These are phyloP conservation scores for Thripadectes ignobilis DNA, from an alignment of 2,797 vertebrate species.

Conservation along the genomic window DNA sequence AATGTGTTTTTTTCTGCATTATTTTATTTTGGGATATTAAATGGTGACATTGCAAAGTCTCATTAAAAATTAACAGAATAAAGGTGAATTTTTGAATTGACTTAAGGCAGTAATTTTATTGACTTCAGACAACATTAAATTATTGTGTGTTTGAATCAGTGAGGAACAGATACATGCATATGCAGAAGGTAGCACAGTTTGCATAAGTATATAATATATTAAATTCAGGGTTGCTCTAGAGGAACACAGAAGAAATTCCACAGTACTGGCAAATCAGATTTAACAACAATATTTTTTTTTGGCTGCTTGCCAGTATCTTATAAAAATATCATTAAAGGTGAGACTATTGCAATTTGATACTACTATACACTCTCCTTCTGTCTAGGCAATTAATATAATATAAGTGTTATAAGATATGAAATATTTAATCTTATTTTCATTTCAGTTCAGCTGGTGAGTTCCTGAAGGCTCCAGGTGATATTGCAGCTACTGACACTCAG, in stretches of 20 bases:
- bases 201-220: constrained; percentile 42
- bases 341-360: constrained; percentile 71
- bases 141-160: not conserved
- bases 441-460: constrained; percentile 37
- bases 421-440: constrained; percentile 60
- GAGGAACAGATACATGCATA: not conserved
- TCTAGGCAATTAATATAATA: constrained; percentile 69
- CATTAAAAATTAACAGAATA: not conserved
- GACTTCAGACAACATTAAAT: not conserved
- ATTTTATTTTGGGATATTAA: not conserved
- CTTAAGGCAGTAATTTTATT: not conserved
- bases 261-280: constrained; percentile 68
- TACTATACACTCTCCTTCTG: constrained; percentile 61
- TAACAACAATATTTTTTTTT: constrained; percentile 73
- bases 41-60: not conserved
- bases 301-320: constrained; percentile 72
- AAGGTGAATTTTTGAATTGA: not conserved
- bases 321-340: constrained; percentile 71
- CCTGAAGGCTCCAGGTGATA: constrained; percentile 23
- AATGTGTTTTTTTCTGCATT: not conserved
- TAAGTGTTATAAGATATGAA: constrained; percentile 59
- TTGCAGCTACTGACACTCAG: constrained; percentile 16
- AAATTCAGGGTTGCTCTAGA: constrained; percentile 55
- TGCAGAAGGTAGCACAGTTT: not conserved
- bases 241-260: constrained; percentile 71